phyloP scores from a whole-genome alignment of 2,113 vertebrate species.

The Chamaea fasciata region DNA sequence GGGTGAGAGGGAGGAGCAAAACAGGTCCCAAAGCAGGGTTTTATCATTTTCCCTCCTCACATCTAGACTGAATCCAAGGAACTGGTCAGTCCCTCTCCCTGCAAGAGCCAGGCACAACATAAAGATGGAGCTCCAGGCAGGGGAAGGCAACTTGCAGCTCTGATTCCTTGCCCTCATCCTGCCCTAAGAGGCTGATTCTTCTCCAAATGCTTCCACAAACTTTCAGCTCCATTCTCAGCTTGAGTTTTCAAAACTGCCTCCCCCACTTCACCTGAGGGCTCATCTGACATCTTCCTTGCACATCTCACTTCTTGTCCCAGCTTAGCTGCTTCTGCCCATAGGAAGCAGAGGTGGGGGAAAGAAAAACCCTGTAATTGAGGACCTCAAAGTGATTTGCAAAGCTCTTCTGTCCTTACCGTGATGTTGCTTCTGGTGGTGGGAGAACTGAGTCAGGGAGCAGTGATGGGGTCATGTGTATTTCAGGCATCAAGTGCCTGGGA shows the following conservation, averaged over 20 bases:
- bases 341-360: accelerated
- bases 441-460: background rate
- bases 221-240: background rate
- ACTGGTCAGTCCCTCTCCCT: background rate
- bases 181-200: background rate
- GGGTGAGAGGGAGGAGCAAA: background rate
- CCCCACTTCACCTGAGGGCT: background rate
- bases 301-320: background rate
- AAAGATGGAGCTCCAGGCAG: background rate
- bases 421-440: background rate
- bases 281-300: background rate
- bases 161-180: background rate
- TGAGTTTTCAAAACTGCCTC: background rate
- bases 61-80: background rate
- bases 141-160: background rate
- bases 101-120: background rate
- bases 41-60: background rate
- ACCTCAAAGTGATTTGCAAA: background rate
- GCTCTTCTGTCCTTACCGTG: background rate
- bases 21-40: background rate
- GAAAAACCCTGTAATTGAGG: background rate
- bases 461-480: background rate
- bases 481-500: background rate
- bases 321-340: background rate
- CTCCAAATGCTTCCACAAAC: background rate